phyloP scores from a whole-genome alignment of 2,113 vertebrate species.

The Trinectes maculatus region DNA sequence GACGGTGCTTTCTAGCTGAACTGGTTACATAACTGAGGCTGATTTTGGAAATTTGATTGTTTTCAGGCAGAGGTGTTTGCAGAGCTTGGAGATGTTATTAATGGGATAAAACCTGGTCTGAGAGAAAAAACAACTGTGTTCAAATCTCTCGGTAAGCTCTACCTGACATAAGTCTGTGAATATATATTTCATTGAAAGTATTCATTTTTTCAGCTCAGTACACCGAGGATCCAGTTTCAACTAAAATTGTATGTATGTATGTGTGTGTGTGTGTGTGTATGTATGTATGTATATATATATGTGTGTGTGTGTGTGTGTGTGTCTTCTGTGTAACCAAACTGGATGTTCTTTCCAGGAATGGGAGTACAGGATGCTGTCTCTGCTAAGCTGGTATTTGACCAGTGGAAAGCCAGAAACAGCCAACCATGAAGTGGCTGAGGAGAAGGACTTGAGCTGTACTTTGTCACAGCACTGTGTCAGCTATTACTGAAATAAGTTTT shows the following conservation, averaged over 20 bases:
- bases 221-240: neutral
- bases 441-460: too few species aligned
- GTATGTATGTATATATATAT: too few species aligned
- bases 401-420: slow-evolving; percentile 80
- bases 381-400: slow-evolving; percentile 91
- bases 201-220: neutral
- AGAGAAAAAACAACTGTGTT: slow-evolving; percentile 93
- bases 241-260: too few species aligned
- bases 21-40: too few species aligned
- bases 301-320: too few species aligned
- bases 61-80: slow-evolving; percentile 89
- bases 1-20: neutral
- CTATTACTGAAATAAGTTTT: too few species aligned
- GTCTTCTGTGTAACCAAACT: neutral
- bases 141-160: slow-evolving; percentile 91
- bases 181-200: neutral
- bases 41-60: slow-evolving; percentile 2
- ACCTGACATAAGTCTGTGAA: neutral
- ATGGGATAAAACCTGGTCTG: slow-evolving; percentile 85
- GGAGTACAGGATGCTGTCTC: slow-evolving; percentile 91
- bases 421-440: slow-evolving; percentile 24
- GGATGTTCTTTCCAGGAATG: slow-evolving; percentile 83
- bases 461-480: too few species aligned
- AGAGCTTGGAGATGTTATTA: slow-evolving; percentile 93
- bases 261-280: too few species aligned